Percentiles rank a stretch among this genome's conserved stretches.
Evolutionary conservation across 2,113 vertebrate genomes (phyloP).

Genomic region (Eudyptes chrysolophus): DNA sequence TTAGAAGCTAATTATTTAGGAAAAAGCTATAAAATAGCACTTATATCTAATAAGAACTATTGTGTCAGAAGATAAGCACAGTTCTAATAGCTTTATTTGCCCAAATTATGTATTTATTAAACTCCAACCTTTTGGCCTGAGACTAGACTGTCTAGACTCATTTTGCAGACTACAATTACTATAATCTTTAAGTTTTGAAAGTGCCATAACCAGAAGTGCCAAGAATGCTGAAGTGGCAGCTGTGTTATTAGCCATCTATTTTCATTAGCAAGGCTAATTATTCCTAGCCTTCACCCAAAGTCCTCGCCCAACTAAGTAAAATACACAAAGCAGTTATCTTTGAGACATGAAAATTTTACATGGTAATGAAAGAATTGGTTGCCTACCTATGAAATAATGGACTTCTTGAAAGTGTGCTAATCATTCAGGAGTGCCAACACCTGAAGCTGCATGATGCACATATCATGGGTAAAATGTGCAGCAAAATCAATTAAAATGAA

Average conservation of each 20-base stretch:
- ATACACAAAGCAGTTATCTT: not conserved
- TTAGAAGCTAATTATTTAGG: constrained; percentile 40
- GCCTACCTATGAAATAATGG: not conserved
- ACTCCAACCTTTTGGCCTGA: constrained; percentile 11
- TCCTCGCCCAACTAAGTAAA: not conserved
- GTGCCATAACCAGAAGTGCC: not conserved
- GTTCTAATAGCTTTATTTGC: not conserved
- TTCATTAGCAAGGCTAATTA: not conserved
- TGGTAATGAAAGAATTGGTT: not conserved
- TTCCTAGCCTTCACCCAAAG: not conserved
- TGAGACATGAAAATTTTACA: not conserved
- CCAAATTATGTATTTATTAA: constrained; percentile 27
- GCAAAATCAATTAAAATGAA: not conserved
- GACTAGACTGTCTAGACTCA: constrained; percentile 32
- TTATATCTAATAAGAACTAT: not conserved
- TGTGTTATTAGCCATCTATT: not conserved
- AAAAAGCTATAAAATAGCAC: constrained; percentile 19
- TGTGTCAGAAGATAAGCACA: not conserved
- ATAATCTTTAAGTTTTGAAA: constrained; percentile 15
- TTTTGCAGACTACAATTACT: not conserved
- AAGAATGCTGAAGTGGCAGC: not conserved
- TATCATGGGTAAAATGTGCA: too few relatives aligned
- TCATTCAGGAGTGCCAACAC: too few relatives aligned
- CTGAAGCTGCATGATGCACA: too few relatives aligned
- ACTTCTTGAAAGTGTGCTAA: too few relatives aligned